Percentiles rank a stretch among this genome's conserved stretches.
These are phyloP conservation scores for Trinectes maculatus DNA, from an alignment of 2,113 vertebrate genomes.

Conservation along the genomic window DNA sequence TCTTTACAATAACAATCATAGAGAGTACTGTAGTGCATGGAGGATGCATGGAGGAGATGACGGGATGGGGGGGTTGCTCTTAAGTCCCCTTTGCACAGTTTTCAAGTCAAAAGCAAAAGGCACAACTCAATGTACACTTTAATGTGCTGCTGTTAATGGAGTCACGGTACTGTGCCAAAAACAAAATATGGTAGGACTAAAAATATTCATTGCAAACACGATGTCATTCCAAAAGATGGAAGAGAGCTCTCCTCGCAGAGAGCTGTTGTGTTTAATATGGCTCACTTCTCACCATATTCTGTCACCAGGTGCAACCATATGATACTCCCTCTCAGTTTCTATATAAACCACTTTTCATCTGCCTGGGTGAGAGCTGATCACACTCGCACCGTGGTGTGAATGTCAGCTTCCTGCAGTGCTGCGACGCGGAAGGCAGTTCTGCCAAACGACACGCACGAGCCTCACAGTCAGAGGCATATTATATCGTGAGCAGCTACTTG, in stretches of 20 bases:
- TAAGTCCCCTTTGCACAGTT: slow-evolving; percentile 18
- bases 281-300: slow-evolving; percentile 66
- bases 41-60: slow-evolving; percentile 36
- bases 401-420: slow-evolving; percentile 76
- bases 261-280: slow-evolving; percentile 62
- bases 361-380: slow-evolving; percentile 77
- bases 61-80: slow-evolving; percentile 24
- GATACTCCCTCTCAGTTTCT: slow-evolving; percentile 78
- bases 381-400: slow-evolving; percentile 76
- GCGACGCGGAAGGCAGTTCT: slow-evolving; percentile 62
- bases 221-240: slow-evolving; percentile 33
- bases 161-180: neutral
- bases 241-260: slow-evolving; percentile 34
- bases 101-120: too few relatives aligned
- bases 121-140: slow-evolving; percentile 27
- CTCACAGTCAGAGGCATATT: slow-evolving; percentile 64
- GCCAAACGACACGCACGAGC: slow-evolving; percentile 70
- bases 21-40: slow-evolving; percentile 38
- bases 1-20: slow-evolving; percentile 46
- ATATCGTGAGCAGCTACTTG: slow-evolving; percentile 68
- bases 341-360: slow-evolving; percentile 77
- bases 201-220: slow-evolving; percentile 40
- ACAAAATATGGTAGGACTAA: slow-evolving; percentile 18
- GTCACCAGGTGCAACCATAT: slow-evolving; percentile 78
- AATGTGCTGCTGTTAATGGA: neutral